Evolutionary conservation across 35 echinoderm and acorn worm species (phyloP).

Genomic region (Strongylocentrotus purpuratus): DNA sequence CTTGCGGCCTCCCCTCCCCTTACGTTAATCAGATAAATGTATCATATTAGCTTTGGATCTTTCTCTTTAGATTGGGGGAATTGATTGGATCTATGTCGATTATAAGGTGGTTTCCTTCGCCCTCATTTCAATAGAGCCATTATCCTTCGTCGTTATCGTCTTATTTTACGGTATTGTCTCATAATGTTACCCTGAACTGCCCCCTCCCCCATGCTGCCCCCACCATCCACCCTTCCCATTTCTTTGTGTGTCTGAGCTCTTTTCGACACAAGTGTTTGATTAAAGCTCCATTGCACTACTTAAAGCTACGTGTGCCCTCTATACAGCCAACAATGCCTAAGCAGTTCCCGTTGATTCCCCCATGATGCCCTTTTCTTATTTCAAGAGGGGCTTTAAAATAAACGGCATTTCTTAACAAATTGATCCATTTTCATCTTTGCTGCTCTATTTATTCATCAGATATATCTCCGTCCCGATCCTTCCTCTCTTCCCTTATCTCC

Average conservation of each 20-base stretch:
- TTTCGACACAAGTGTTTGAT: no score
- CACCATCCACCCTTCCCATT: no score
- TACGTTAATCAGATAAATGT: background rate
- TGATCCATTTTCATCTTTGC: background rate
- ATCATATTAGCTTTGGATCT: background rate
- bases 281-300: no score
- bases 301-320: no score
- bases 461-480: background rate
- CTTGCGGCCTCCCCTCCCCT: background rate
- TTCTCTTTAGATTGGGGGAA: background rate
- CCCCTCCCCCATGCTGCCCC: no score
- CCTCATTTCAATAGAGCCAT: background rate
- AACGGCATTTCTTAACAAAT: background rate
- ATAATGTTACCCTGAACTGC: background rate
- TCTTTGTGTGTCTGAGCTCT: no score
- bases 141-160: background rate
- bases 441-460: background rate
- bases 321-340: no score
- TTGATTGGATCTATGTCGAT: background rate
- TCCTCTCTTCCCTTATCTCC: background rate
- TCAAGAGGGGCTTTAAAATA: no score
- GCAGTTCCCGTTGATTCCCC: no score
- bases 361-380: no score
- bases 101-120: background rate
- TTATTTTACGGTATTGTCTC: background rate